Conservation (phyloP, 2,797 vertebrate genomes). For the Platyrinchus mystaceus region DNA sequence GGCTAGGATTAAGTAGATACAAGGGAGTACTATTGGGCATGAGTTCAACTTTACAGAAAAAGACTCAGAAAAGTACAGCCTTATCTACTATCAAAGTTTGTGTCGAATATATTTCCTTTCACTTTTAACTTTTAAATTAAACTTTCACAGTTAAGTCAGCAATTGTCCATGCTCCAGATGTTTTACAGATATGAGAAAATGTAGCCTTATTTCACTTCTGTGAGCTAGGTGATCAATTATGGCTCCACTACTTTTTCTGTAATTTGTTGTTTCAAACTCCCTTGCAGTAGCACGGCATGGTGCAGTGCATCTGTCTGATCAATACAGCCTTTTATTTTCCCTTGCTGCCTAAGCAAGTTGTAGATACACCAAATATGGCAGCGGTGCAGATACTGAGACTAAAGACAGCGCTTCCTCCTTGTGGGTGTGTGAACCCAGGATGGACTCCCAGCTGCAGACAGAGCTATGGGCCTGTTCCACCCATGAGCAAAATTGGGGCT, state of each 20-base stretch:
- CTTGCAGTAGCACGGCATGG: background rate
- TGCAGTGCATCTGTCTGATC: background rate
- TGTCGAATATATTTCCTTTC: background rate
- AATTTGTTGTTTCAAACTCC: background rate
- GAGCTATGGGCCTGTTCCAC: background rate
- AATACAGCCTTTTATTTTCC: background rate
- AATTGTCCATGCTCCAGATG: background rate
- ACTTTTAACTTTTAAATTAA: background rate
- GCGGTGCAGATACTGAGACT: background rate
- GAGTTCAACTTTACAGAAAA: background rate
- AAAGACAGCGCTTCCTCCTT: background rate
- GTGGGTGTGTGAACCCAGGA: background rate
- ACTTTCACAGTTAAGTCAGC: background rate
- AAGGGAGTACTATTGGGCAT: background rate
- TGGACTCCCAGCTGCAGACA: background rate
- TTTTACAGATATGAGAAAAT: background rate
- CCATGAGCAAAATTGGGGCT: rapidly evolving
- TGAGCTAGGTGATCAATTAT: background rate
- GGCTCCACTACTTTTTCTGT: background rate
- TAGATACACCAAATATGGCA: background rate
- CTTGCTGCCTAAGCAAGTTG: background rate
- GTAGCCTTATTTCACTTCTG: background rate
- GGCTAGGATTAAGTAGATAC: background rate
- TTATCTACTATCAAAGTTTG: background rate
- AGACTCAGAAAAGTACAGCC: background rate